phyloP scores from a whole-genome alignment of 2,113 vertebrate genomes.

The Elaphurus davidianus region DNA sequence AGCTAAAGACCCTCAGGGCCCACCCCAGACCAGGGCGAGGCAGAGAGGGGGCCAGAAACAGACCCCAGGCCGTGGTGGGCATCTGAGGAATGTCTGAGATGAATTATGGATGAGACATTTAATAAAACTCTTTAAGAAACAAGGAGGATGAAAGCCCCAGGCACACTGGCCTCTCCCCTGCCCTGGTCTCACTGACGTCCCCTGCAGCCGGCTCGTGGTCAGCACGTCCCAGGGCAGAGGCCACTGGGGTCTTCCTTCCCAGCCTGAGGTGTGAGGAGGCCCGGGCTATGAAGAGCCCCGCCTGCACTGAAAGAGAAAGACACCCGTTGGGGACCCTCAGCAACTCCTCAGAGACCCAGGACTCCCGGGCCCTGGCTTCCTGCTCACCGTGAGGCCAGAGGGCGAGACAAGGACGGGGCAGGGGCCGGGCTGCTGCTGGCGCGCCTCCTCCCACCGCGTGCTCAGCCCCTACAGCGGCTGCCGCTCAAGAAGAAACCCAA shows the following conservation, averaged over 20 bases:
- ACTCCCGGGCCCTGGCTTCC: background rate
- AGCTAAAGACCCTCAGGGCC: background rate
- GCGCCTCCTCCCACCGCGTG: background rate
- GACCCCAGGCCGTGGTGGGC: background rate
- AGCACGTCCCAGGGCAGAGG: rapidly evolving
- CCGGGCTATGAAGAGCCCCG: background rate
- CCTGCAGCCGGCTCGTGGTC: background rate
- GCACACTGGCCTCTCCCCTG: background rate
- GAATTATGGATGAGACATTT: background rate
- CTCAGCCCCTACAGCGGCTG: background rate
- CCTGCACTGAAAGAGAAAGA: background rate
- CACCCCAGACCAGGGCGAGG: background rate
- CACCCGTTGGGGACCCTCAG: rapidly evolving
- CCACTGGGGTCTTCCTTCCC: background rate
- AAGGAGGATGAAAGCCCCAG: background rate
- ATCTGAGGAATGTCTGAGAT: background rate
- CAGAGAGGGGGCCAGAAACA: background rate
- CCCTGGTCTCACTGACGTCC: background rate
- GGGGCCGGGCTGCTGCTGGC: background rate
- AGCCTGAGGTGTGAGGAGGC: background rate
- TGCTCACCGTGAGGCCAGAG: background rate
- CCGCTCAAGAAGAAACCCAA: background rate
- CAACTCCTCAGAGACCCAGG: background rate
- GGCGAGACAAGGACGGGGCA: background rate
- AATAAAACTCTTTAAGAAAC: background rate